Base-by-base conservation (phyloP, 64 coral and sea anemone genomes). In the Dendronephthya gigantea region DNA sequence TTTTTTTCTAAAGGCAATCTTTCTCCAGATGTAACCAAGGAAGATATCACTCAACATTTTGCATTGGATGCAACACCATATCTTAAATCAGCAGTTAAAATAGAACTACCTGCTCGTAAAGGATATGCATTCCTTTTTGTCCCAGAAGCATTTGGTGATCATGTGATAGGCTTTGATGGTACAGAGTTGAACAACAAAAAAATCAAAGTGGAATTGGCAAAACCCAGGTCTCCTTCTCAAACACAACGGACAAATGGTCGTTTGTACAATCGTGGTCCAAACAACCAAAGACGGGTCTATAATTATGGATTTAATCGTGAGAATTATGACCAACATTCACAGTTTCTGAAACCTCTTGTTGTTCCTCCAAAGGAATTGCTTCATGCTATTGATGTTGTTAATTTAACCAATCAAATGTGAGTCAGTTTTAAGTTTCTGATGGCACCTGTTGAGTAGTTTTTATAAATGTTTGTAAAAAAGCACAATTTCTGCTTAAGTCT, bases 351-450 rank as follows among this genome's bases (percentile, higher is more conserved):
- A 38, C 82, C 88, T 30, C 89, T 97, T 2, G 84, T 62, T 68
- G 59, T 97, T 16, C 94, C 94, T 1, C 85, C 90, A 34, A 92
- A 97, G 36, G 93, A 90, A 69, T 65, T 90, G 39, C 35, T 93
- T 38, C 17, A 82, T 31, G 89, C 90, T 30, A 70, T 93, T 85
- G 94, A 97, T 87, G 85, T 91, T 37, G 92, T 97, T 48, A 97
- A 97, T 84, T 87, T 97, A 16, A 83, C 91, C 34, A 93, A 97
- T 51, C 93, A 89, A 89, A 90, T 88, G 94, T 97, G 89, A 97
- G 94, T 74, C 58, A 27, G 37, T 82, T 25, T 25, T 30, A 49
- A n/a, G n/a, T n/a, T n/a, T n/a, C n/a, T n/a, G n/a, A n/a, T n/a
- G n/a, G n/a, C n/a, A n/a, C n/a, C n/a, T n/a, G n/a, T n/a, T n/a